phyloP scores from a whole-genome alignment of 2,888 invertebrate genomes.

The Periphyllus acericola region DNA sequence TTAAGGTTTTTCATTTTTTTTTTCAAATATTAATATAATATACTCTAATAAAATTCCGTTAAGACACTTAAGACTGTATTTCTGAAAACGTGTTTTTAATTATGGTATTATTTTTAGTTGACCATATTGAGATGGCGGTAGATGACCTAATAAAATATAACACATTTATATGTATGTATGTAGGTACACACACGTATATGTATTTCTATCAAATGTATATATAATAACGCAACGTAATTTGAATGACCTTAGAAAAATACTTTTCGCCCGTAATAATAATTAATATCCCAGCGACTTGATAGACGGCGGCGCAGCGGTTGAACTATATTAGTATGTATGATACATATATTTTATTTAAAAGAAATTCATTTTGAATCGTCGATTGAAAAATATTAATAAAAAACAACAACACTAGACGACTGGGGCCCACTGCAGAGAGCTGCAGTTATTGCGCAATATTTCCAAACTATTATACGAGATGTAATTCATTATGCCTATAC shows the following conservation, averaged over 20 bases:
- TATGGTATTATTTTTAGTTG: constrained; percentile 34
- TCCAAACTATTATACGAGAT: background rate
- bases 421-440: too few relatives aligned
- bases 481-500: background rate
- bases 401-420: background rate
- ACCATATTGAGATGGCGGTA: constrained; percentile 49
- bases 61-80: background rate
- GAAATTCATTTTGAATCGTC: background rate
- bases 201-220: constrained; percentile 17
- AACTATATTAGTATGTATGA: background rate
- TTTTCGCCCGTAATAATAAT: constrained; percentile 24
- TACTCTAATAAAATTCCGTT: constrained; percentile 5
- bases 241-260: constrained; percentile 36
- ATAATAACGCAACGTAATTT: constrained; percentile 2
- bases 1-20: constrained; percentile 19
- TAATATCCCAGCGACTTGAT: background rate
- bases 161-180: background rate
- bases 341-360: background rate
- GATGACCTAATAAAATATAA: constrained; percentile 42
- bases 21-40: constrained; percentile 1
- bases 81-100: constrained; percentile 35
- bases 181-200: background rate
- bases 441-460: background rate
- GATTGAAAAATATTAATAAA: background rate
- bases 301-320: background rate